A percentile compares a stretch with the other conserved stretches of the same genome.
Conservation (phyloP, 2,797 vertebrate genomes). For the Gymnodraco acuticeps region DNA sequence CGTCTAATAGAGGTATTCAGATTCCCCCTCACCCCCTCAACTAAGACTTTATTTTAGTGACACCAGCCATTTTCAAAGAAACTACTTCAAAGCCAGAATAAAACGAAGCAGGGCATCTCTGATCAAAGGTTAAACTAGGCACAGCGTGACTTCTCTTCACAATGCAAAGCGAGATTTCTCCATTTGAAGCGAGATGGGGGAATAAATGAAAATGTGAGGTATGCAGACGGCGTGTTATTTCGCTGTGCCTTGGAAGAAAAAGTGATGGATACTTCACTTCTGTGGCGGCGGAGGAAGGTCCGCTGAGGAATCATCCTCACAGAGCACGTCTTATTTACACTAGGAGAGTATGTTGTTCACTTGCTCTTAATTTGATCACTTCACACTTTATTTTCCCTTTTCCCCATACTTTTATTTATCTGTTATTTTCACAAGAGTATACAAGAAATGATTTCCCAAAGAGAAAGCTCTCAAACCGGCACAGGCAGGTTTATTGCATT, state of each 20-base stretch:
- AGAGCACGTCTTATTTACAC: slow-evolving; percentile 55
- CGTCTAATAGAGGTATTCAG: slow-evolving; percentile 39
- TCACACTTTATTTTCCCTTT: slow-evolving; percentile 46
- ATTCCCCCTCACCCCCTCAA: slow-evolving; percentile 1
- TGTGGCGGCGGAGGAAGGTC: slow-evolving; percentile 37
- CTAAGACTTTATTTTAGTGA: slow-evolving; percentile 63
- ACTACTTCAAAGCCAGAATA: slow-evolving; percentile 78
- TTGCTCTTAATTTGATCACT: slow-evolving; percentile 69
- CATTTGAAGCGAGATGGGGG: slow-evolving; percentile 45
- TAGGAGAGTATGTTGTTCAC: slow-evolving; percentile 45
- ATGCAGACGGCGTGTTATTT: slow-evolving; percentile 38
- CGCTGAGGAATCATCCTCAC: slow-evolving; percentile 52
- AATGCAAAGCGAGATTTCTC: slow-evolving; percentile 62
- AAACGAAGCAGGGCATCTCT: slow-evolving; percentile 72
- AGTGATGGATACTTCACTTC: slow-evolving; percentile 50
- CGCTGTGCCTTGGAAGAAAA: slow-evolving; percentile 37
- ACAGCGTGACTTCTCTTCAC: slow-evolving; percentile 63
- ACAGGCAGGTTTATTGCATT: slow-evolving; percentile 73
- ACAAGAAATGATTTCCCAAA: slow-evolving; percentile 59
- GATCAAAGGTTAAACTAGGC: slow-evolving; percentile 83
- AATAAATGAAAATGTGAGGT: slow-evolving; percentile 40
- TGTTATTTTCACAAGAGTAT: slow-evolving; percentile 32
- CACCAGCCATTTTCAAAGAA: slow-evolving; percentile 74
- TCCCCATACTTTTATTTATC: slow-evolving; percentile 58
- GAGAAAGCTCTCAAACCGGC: slow-evolving; percentile 50